Conservation (phyloP, 2,888 invertebrate species). For the Trachelus iudaicus region DNA sequence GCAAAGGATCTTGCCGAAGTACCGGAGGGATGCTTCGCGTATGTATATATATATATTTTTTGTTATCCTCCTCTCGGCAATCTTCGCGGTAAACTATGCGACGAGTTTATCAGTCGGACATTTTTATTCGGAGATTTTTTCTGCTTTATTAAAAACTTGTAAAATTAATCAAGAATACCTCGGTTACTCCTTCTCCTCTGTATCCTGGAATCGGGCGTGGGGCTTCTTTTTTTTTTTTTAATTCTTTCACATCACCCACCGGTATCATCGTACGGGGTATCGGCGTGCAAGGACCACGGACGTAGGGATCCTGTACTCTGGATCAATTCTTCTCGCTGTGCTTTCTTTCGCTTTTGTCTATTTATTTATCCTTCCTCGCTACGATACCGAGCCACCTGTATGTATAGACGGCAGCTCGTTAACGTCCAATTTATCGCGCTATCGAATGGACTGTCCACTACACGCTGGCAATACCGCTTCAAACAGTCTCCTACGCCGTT, state of each 20-base stretch:
- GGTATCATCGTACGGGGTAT: neutral
- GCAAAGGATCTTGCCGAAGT: neutral
- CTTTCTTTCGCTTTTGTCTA: neutral
- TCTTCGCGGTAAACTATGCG: slow-evolving; percentile 36
- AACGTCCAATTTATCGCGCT: neutral
- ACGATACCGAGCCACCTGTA: neutral
- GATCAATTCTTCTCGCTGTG: neutral
- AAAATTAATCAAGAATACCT: slow-evolving; percentile 43
- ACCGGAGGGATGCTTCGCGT: neutral
- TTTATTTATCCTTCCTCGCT: neutral
- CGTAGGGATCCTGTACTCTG: neutral
- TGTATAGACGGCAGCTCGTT: neutral
- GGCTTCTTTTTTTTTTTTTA: too few species aligned
- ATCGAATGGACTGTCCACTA: neutral
- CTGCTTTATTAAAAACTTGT: slow-evolving; percentile 42
- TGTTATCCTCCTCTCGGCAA: neutral
- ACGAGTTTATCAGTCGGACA: slow-evolving; percentile 33
- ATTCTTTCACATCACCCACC: neutral
- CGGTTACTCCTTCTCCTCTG: neutral
- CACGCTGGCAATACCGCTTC: neutral
- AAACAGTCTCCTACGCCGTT: neutral
- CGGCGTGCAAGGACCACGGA: neutral
- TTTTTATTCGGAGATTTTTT: neutral
- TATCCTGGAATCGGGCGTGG: too few species aligned
- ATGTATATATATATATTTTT: neutral